Evolutionary conservation across 1,140 invertebrate species (phyloP), one percentile per base, ranked within the genome.

Genomic region (Copidosoma floridanum): DNA sequence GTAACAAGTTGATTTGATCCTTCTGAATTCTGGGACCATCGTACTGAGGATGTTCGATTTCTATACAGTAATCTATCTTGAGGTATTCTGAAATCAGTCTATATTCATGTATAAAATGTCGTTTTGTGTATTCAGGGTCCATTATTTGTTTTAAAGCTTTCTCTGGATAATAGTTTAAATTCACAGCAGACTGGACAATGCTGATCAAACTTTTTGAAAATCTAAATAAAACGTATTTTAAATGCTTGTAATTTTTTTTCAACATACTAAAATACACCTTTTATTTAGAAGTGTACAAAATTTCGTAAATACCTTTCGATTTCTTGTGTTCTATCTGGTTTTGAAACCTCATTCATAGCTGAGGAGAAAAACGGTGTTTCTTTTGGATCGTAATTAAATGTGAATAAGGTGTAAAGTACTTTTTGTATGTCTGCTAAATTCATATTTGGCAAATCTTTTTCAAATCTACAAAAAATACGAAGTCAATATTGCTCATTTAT

Each of bases 341-440:
- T 73, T 10, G 75, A 70, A 11, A 88, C 29, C 66, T 85, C 70
- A 7, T 81, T 46, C 6, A 82, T 58, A 10, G 85, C 70, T 12
- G 68, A 65, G 14, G 79, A 11, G 57, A 77, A 84, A 11, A 86
- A 35, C 10, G 73, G 46, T 65, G 32, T 73, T 72, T 29, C 73
- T 73, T 63, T 74, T 24, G 76, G 75, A 11, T 74, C 58, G 47
- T 78, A 71, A 66, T 84, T 79, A 26, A 83, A 85, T 57, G 81
- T 74, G 2, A 69, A 71, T 23, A 85, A 71, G 2, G 72, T 70
- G 51, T 82, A 77, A 2, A 82, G 63, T 3, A 87, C 68, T 60
- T 85, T 76, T 71, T 88, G 86, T 6, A 88, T 68, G 62, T 88
- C 86, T 73, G 88, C 87, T 0, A 87, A 52, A 46, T 85, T 77